Evolutionary conservation across 2,797 vertebrate genomes (phyloP).

Genomic region (Poecilia wingei): DNA sequence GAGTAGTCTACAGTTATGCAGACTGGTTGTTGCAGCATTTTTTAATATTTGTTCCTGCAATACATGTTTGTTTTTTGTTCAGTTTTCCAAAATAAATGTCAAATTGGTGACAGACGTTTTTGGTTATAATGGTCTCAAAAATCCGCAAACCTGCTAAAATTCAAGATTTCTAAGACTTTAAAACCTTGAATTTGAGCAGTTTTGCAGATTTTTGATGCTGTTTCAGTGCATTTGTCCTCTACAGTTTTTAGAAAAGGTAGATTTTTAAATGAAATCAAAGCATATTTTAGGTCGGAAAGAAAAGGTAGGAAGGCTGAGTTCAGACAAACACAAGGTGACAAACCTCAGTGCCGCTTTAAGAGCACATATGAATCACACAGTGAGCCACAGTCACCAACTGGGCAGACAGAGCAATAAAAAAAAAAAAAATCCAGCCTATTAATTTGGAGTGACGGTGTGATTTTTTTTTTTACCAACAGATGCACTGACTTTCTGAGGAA

Average conservation of each 20-base stretch:
- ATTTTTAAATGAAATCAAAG: neutral
- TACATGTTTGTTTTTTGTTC: neutral
- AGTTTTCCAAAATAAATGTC: neutral
- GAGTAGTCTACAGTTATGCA: neutral
- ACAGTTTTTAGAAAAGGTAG: neutral
- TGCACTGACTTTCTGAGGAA: conserved; percentile 40
- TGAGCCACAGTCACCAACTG: neutral
- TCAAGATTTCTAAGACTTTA: neutral
- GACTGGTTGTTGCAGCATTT: neutral
- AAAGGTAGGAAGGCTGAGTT: neutral
- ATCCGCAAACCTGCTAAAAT: too few species aligned
- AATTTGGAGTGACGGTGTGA: neutral
- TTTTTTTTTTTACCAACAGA: neutral
- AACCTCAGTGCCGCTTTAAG: neutral
- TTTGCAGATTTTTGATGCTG: neutral
- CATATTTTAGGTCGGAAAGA: neutral
- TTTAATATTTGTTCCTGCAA: neutral
- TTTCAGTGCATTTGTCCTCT: neutral
- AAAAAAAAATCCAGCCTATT: conserved; percentile 11
- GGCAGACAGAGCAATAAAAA: neutral
- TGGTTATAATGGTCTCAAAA: neutral
- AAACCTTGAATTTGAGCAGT: neutral
- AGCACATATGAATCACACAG: conserved; percentile 21
- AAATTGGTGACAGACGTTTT: neutral
- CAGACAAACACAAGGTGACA: neutral